Percentiles rank a stretch among this genome's conserved stretches.
These are phyloP conservation scores for Cottus gobio DNA, from an alignment of 2,113 vertebrate genomes.

Conservation along the genomic window DNA sequence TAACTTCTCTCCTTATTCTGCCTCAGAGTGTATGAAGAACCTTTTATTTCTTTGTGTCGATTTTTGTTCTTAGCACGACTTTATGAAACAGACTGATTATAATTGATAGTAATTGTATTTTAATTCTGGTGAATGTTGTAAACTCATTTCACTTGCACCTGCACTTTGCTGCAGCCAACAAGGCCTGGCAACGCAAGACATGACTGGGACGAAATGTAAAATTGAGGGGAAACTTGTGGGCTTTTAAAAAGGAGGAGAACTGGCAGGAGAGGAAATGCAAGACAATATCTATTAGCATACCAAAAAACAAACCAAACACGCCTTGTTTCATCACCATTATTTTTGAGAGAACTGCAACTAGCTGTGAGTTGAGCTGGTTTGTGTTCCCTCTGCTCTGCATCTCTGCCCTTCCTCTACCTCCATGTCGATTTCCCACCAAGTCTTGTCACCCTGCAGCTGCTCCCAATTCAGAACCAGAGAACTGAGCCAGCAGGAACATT, in stretches of 20 bases:
- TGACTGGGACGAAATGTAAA: neutral
- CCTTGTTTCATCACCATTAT: slow-evolving; percentile 45
- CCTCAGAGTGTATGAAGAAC: neutral
- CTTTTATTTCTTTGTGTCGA: neutral
- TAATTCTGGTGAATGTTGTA: neutral
- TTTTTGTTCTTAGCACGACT: neutral
- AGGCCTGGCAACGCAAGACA: neutral
- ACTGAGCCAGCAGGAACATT: slow-evolving; percentile 70
- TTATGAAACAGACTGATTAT: slow-evolving; percentile 4
- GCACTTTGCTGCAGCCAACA: neutral
- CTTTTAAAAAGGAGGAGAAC: slow-evolving; percentile 8
- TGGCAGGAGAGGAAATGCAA: slow-evolving; percentile 5
- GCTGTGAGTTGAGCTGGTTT: slow-evolving; percentile 42
- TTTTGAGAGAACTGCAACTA: slow-evolving; percentile 26
- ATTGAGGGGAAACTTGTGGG: neutral
- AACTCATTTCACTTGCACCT: neutral
- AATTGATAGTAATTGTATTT: slow-evolving; percentile 22
- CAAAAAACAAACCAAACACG: slow-evolving; percentile 37
- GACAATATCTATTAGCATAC: slow-evolving; percentile 19
- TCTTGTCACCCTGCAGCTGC: slow-evolving; percentile 72
- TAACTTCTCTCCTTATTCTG: too few relatives aligned
- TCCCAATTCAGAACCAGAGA: slow-evolving; percentile 68
- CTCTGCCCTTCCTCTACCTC: slow-evolving; percentile 63
- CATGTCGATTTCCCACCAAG: slow-evolving; percentile 58
- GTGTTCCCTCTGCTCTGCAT: slow-evolving; percentile 51